These are phyloP conservation scores for Lottia gigantea DNA, from an alignment of 2,888 invertebrate species.

Conservation along the genomic window DNA sequence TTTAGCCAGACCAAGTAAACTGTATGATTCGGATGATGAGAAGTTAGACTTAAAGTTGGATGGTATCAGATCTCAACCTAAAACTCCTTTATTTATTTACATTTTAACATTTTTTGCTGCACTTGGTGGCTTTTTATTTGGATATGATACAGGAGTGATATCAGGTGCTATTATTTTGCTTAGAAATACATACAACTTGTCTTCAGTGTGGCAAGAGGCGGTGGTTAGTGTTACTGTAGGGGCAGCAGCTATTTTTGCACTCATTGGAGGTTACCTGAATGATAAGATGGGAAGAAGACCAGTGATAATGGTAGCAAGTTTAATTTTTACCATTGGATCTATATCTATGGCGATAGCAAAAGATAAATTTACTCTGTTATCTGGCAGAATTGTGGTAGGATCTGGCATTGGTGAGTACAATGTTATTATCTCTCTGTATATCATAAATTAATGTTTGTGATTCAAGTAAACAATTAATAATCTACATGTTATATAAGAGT, in stretches of 20 bases:
- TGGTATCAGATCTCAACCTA: constrained; percentile 40
- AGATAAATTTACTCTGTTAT: constrained; percentile 66
- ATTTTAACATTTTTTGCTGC: constrained; percentile 68
- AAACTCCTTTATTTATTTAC: constrained; percentile 59
- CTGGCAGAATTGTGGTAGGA: constrained; percentile 70
- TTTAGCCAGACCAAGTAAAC: constrained; percentile 45
- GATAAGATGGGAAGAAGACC: constrained; percentile 71
- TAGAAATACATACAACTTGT: constrained; percentile 53
- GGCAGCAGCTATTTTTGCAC: constrained; percentile 69
- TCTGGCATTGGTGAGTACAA: constrained; percentile 70
- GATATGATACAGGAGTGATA: constrained; percentile 73
- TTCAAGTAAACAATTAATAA: too few relatives aligned
- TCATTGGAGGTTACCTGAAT: constrained; percentile 70
- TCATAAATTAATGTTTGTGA: neutral
- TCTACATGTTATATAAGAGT: neutral
- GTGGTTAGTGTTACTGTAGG: constrained; percentile 70
- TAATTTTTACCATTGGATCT: constrained; percentile 71
- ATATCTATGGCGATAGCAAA: constrained; percentile 69
- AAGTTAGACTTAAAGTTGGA: constrained; percentile 57
- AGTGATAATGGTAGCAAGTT: constrained; percentile 70
- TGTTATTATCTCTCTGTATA: neutral
- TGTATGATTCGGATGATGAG: constrained; percentile 54
- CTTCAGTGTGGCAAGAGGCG: constrained; percentile 68
- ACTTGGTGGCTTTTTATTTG: constrained; percentile 71
- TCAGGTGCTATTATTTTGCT: constrained; percentile 70